Evolutionary conservation across 2,888 invertebrate genomes (phyloP), one percentile per base, ranked within the genome.

Genomic region (Encarsia formosa): DNA sequence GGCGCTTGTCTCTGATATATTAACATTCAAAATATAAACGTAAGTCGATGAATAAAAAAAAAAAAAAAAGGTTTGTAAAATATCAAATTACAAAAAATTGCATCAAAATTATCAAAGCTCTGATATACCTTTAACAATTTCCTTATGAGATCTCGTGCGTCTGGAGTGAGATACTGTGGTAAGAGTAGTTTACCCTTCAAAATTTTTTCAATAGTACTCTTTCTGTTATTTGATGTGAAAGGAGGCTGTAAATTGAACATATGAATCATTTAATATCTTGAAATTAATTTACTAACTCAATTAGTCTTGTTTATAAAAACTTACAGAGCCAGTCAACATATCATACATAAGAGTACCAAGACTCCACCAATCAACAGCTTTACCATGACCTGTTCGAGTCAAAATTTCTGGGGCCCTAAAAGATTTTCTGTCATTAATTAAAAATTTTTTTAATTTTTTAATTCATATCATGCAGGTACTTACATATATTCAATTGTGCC

Each of bases 291-390:
- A n/a, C n/a, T n/a, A n/a, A n/a, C n/a, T n/a, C n/a, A n/a, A n/a
- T n/a, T n/a, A n/a, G n/a, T n/a, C n/a, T n/a, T n/a, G n/a, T n/a
- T n/a, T n/a, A n/a, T n/a, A 35, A 41, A 55, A 54, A 79, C 82
- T 78, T 79, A 91, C 91, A 76, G 91, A 88, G 65, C 97, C 97
- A 65, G 97, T 97, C 56, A 99, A 80, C 99, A 99, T 99, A 71
- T 99, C 99, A 74, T 91, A 99, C 89, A 95, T 92, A 58, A 99
- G 81, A 59, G 97, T 97, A 62, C 99, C 99, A 57, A 99, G 81
- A 67, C 94, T 95, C 99, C 99, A 99, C 99, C 99, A 99, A 77
- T 99, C 99, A 1, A 98, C 98, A 35, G 97, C 96, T 81, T 96
- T 97, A 18, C 95, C 96, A 78, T 99, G 99, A 31, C 99, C 99